These are phyloP conservation scores for Bicyclus anynana DNA, from an alignment of 1,140 invertebrate genomes.

Conservation along the genomic window DNA sequence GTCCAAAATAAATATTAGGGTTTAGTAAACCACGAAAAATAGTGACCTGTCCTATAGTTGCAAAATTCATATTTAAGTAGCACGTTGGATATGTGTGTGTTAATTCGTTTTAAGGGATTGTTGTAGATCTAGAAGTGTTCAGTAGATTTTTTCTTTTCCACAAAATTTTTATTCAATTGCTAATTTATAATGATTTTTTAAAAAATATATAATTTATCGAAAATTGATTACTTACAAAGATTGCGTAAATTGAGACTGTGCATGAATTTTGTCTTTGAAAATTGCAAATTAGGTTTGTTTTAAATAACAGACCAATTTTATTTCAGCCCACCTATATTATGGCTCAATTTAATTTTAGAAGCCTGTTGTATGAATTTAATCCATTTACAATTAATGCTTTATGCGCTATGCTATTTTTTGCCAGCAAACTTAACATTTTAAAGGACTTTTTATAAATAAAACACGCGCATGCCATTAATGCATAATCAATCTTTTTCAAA, in stretches of 20 bases:
- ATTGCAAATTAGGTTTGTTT: slow-evolving; percentile 18
- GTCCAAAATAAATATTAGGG: slow-evolving; percentile 42
- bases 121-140: slow-evolving; percentile 53
- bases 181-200: slow-evolving; percentile 25
- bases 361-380: slow-evolving; percentile 45
- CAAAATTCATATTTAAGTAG: slow-evolving; percentile 54
- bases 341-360: slow-evolving; percentile 67
- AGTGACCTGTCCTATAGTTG: slow-evolving; percentile 75
- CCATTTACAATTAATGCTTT: slow-evolving; percentile 44
- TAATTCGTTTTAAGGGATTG: slow-evolving; percentile 44
- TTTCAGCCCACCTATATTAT: slow-evolving; percentile 59
- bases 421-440: slow-evolving; percentile 1
- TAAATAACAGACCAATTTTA: slow-evolving; percentile 22
- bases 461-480: slow-evolving; percentile 11
- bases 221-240: slow-evolving; percentile 3
- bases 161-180: slow-evolving; percentile 38
- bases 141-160: slow-evolving; percentile 40
- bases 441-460: slow-evolving; percentile 4
- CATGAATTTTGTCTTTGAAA: slow-evolving; percentile 32
- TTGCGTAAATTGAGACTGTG: slow-evolving; percentile 25
- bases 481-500: neutral
- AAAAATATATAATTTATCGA: neutral
- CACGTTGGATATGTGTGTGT: slow-evolving; percentile 48
- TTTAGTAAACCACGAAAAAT: slow-evolving; percentile 62
- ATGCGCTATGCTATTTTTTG: slow-evolving; percentile 20